Evolutionary conservation across 2,113 vertebrate genomes (phyloP), one percentile per base, ranked within the genome.

Genomic region (Clarias magur): DNA sequence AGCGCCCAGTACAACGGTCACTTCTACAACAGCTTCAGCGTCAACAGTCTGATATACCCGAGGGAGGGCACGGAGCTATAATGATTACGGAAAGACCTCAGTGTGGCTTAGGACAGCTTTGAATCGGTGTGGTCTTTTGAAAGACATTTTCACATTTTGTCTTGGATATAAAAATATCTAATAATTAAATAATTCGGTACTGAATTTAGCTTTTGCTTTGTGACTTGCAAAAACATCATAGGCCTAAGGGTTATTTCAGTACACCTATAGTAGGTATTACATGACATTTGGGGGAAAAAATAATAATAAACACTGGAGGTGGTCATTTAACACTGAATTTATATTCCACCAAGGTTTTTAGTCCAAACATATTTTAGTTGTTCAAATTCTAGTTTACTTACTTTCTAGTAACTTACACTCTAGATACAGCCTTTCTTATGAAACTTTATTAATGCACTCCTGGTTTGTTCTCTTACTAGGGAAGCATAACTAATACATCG

Each of bases 31-130:
- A 96, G 95, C 92, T 97, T 98, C 95, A 97, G 97, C 0, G 97
- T 99, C 80, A 99, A 98, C 95, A 98, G 97, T 93, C 93, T 99
- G 86, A 97, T 99, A 86, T 99, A 99, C 78, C 96, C 97, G 13
- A 91, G 97, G 84, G 98, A 99, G 54, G 97, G 97, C 60, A 95
- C 97, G 0, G 98, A 99, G 90, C 95, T 98, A 90, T 99, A 96
- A 90, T 99, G 96, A 94, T 91, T 11, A 48, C 9, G 15, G 23
- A 62, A 25, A 11, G 25, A 48, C 6, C 6, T 23, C 16, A 68
- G 1, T 6, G 3, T 56, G 42, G 3, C 48, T 57, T 56, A 38
- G 42, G 82, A 34, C 83, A 72, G 17, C 6, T 72, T 1, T 34
- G 25, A 53, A 67, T 67, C 62, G 15, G 57, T 12, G n/a, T n/a